Evolutionary conservation across 2,888 invertebrate species (phyloP), one percentile per base, ranked within the genome.

Genomic region (Pycnomerus fuliginosus): DNA sequence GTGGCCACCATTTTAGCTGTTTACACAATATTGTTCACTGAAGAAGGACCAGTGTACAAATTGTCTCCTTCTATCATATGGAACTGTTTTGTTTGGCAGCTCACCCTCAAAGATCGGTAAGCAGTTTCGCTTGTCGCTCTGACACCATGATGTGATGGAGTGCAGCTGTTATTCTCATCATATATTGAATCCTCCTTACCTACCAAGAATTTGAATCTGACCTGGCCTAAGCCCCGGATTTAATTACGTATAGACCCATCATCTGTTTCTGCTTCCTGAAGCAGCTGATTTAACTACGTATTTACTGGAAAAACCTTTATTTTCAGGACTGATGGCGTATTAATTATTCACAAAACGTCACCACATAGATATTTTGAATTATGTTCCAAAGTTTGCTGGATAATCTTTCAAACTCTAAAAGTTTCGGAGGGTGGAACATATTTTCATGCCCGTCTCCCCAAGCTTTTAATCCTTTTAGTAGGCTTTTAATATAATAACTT

Each of bases 91-190:
- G n/a, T n/a, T n/a, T n/a, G n/a, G n/a, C n/a, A n/a, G n/a, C n/a
- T 27, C 33, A 37, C 47, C 34, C 39, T 39, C 42, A 34, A 47
- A 42, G 27, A 42, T 32, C 44, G 38, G 39, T 32, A 31, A 50
- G 41, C 49, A 42, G 40, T 44, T 42, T 53, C 49, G 44, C 48
- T 55, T 53, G 44, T 55, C 55, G 42, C 38, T 36, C 44, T 48
- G 16, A 51, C 45, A 47, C 40, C 48, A 48, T 52, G 56, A 55
- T 53, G 51, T 55, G 53, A 55, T 41, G 33, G 25, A 37, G 43
- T 51, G 52, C 60, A 60, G 60, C 60, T 60, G 60, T 58, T 60
- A n/a, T n/a, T n/a, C n/a, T n/a, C n/a, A n/a, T n/a, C n/a, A n/a
- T n/a, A n/a, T n/a, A n/a, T n/a, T n/a, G n/a, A n/a, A n/a, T n/a